Conservation (phyloP, 1,140 invertebrate genomes). For the Heliconius hewitsoni region DNA sequence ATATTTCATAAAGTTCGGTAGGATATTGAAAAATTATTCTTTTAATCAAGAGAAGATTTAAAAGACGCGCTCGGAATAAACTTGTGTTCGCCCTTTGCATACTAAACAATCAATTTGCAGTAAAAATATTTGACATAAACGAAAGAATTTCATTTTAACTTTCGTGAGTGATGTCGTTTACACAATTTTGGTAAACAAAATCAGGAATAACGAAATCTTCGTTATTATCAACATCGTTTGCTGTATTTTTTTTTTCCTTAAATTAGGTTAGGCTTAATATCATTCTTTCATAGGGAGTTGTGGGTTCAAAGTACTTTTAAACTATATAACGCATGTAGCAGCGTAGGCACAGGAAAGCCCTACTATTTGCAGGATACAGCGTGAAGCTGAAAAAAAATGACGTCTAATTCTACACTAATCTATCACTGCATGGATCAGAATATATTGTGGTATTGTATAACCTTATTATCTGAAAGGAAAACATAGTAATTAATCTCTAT, state of each 20-base stretch:
- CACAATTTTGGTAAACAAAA: conserved; percentile 6
- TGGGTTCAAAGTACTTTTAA: no score
- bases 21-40: conserved; percentile 28
- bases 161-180: conserved; percentile 15
- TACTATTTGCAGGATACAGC: no score
- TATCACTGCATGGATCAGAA: no score
- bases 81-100: conserved; percentile 11
- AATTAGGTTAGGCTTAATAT: not conserved
- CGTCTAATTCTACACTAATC: no score
- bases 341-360: no score
- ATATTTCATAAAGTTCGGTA: conserved; percentile 2
- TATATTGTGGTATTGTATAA: no score
- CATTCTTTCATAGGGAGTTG: no score
- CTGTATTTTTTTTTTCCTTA: not conserved
- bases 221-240: not conserved
- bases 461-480: no score
- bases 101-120: conserved; percentile 27
- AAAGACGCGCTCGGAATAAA: conserved; percentile 19
- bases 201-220: not conserved
- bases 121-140: conserved; percentile 27
- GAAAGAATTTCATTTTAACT: conserved; percentile 24
- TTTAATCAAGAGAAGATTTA: conserved; percentile 31
- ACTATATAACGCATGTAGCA: no score
- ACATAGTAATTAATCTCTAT: no score
- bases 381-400: no score